A percentile compares a stretch with the other conserved stretches of the same genome.
Evolutionary conservation across 37 sponge, comb jelly and placozoan genomes (phyloP).

Genomic region (Aphrocallistes beatrix): DNA sequence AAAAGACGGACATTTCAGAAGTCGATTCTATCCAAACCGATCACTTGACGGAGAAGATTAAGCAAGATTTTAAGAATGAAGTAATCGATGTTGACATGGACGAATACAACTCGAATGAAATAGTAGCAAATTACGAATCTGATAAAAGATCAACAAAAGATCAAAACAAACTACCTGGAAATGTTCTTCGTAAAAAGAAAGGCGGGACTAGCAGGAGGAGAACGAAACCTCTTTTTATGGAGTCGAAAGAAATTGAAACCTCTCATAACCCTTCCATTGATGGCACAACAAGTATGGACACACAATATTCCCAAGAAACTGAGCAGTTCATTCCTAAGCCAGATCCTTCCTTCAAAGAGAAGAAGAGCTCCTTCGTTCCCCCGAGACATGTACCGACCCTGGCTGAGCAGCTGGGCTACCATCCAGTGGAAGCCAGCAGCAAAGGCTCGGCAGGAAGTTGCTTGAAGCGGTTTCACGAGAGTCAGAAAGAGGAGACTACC

Average conservation of each 20-base stretch:
- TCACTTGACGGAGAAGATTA: background rate
- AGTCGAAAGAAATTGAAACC: background rate
- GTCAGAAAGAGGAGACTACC: background rate
- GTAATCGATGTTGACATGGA: background rate
- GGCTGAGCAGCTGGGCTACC: conserved; percentile 19
- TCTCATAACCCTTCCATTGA: no score
- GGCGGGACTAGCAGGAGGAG: background rate
- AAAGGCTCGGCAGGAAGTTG: background rate
- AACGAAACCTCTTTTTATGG: background rate
- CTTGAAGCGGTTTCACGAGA: background rate
- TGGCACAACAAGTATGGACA: background rate
- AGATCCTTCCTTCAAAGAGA: background rate
- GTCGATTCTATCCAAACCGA: background rate
- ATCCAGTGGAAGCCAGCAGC: background rate
- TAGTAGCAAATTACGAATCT: background rate
- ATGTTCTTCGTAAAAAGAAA: background rate
- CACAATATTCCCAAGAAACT: background rate
- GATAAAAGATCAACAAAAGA: background rate
- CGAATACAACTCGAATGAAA: background rate
- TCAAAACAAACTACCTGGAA: background rate
- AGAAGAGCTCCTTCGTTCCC: background rate
- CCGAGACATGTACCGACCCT: background rate
- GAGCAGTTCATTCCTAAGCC: background rate
- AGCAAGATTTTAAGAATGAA: background rate
- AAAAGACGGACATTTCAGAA: background rate